Evolutionary conservation across 2,888 invertebrate genomes (phyloP).

Genomic region (Nomada fucata): DNA sequence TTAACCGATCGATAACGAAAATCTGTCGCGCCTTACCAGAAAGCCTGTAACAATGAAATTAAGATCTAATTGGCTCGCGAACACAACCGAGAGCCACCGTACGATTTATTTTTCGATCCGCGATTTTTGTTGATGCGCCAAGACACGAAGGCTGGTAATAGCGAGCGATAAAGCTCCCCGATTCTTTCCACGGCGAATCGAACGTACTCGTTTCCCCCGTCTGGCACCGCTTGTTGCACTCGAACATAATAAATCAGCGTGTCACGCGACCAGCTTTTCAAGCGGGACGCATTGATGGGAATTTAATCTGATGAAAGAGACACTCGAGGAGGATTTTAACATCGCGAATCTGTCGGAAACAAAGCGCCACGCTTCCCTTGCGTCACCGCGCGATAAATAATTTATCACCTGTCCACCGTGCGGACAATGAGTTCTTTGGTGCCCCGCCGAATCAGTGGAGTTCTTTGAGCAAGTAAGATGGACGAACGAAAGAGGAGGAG

Average conservation of each 20-base stretch:
- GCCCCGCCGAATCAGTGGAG: slow-evolving; percentile 38
- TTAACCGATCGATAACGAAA: too few species aligned
- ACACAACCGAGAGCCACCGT: neutral
- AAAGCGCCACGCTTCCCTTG: slow-evolving; percentile 44
- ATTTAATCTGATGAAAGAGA: slow-evolving; percentile 72
- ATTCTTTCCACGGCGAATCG: slow-evolving; percentile 12
- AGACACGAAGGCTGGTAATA: neutral
- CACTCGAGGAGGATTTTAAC: slow-evolving; percentile 71
- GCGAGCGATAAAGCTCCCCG: neutral
- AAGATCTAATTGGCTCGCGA: too few species aligned
- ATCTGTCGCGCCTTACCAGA: too few species aligned
- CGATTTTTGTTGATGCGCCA: slow-evolving; percentile 6
- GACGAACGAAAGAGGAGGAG: neutral
- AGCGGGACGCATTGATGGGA: slow-evolving; percentile 69
- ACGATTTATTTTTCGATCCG: neutral
- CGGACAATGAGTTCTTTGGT: slow-evolving; percentile 28
- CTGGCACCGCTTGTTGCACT: slow-evolving; percentile 29
- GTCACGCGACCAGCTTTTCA: slow-evolving; percentile 46
- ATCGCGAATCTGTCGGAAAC: slow-evolving; percentile 70
- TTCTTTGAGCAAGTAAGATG: slow-evolving; percentile 2
- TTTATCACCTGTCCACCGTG: slow-evolving; percentile 65
- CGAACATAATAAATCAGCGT: slow-evolving; percentile 68
- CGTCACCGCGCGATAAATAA: slow-evolving; percentile 67
- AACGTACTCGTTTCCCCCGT: slow-evolving; percentile 5
- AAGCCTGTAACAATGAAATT: too few species aligned